Evolutionary conservation across 1,140 invertebrate genomes (phyloP).

Genomic region (Nasonia vitripennis): DNA sequence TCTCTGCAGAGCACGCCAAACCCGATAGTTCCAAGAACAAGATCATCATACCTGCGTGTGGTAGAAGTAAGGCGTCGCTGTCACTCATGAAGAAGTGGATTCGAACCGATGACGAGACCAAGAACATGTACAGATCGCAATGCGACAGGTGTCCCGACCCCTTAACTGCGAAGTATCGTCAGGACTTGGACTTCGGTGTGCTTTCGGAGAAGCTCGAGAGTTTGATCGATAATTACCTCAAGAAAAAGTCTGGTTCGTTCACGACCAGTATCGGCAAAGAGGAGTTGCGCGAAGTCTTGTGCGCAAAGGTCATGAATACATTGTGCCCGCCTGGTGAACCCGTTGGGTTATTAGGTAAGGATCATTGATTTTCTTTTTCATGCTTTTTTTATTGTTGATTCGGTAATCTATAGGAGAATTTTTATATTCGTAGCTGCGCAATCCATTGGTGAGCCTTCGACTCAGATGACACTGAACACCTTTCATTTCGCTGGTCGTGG

Average conservation of each 20-base stretch:
- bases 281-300: slow-evolving; percentile 83
- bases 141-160: slow-evolving; percentile 82
- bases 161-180: slow-evolving; percentile 80
- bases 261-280: slow-evolving; percentile 65
- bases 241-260: slow-evolving; percentile 66
- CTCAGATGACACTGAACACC: slow-evolving; percentile 98
- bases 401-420: background rate
- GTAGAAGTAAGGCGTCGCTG: slow-evolving; percentile 70
- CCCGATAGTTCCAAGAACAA: slow-evolving; percentile 62
- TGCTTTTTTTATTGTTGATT: background rate
- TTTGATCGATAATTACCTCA: slow-evolving; percentile 81
- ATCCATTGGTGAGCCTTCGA: slow-evolving; percentile 96
- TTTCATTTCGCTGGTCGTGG: slow-evolving; percentile 99
- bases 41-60: slow-evolving; percentile 56
- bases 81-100: slow-evolving; percentile 81
- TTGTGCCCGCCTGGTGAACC: slow-evolving; percentile 94
- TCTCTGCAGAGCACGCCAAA: slow-evolving; percentile 61
- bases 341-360: slow-evolving; percentile 83
- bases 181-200: slow-evolving; percentile 87
- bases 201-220: slow-evolving; percentile 86
- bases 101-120: slow-evolving; percentile 77
- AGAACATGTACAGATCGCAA: slow-evolving; percentile 70
- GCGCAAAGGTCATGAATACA: slow-evolving; percentile 85
- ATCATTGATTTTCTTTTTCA: background rate
- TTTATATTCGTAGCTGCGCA: slow-evolving; percentile 82